Evolutionary conservation across 2,113 vertebrate genomes (phyloP).

Genomic region (Nyctereutes procyonoides): DNA sequence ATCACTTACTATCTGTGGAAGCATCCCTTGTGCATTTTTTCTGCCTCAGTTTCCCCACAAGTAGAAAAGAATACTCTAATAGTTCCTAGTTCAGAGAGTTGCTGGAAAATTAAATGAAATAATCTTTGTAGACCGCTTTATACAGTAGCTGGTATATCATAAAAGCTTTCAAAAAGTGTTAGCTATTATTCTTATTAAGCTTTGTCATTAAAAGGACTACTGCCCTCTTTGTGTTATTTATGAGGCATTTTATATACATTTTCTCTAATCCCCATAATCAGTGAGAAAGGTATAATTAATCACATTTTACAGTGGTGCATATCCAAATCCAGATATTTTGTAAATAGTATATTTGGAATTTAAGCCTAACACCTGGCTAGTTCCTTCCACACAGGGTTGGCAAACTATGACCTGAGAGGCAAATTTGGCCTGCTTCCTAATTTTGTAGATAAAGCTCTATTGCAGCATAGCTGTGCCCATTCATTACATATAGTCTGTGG

Average conservation of each 20-base stretch:
- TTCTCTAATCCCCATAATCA: neutral
- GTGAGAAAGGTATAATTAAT: neutral
- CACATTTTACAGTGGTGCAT: neutral
- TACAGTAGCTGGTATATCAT: neutral
- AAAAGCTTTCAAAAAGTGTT: neutral
- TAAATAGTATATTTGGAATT: neutral
- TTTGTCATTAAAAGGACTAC: neutral
- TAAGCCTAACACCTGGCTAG: neutral
- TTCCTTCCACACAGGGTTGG: neutral
- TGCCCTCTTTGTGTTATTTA: neutral
- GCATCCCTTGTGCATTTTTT: neutral
- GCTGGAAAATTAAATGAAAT: slow-evolving; percentile 26
- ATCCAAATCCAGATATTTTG: neutral
- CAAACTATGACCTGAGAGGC: neutral
- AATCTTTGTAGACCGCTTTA: neutral
- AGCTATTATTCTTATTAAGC: neutral
- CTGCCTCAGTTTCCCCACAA: slow-evolving; percentile 35
- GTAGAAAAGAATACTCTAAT: neutral
- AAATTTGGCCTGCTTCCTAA: neutral
- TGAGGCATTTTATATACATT: neutral
- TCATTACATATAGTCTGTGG: neutral
- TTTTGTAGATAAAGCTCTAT: slow-evolving; percentile 60
- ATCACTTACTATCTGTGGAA: neutral
- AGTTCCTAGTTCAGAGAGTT: neutral
- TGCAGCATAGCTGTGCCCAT: neutral